A percentile compares a stretch with the other conserved stretches of the same genome.
Conservation (phyloP, 1,140 invertebrate genomes). For the Drosophila cardini region DNA sequence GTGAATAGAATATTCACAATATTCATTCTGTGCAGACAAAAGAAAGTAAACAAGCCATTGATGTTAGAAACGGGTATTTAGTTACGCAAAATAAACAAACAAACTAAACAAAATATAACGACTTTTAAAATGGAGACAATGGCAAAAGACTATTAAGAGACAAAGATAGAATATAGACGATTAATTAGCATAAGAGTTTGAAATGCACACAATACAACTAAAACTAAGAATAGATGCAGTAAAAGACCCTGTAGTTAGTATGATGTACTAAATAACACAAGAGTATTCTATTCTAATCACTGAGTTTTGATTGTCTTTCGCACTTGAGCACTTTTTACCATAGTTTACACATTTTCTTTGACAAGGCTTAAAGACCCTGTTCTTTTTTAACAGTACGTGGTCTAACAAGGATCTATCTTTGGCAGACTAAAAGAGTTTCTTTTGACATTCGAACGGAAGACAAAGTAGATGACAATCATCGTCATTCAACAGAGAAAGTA, state of each 20-base stretch:
- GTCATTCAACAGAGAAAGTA: conserved; percentile 23
- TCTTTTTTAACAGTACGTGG: too few species aligned
- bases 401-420: background rate
- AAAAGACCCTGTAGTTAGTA: too few species aligned
- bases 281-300: too few species aligned
- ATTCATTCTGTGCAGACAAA: conserved; percentile 26
- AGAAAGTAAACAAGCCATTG: background rate
- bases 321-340: too few species aligned
- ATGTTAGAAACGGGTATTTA: background rate
- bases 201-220: background rate
- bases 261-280: too few species aligned
- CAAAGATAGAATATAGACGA: background rate
- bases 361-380: too few species aligned
- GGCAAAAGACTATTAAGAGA: background rate
- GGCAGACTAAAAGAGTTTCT: conserved; percentile 10
- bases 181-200: conserved; percentile 11
- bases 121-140: background rate
- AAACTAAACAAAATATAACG: background rate
- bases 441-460: conserved; percentile 15
- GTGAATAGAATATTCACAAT: conserved; percentile 25
- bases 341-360: too few species aligned
- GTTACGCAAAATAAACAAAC: background rate
- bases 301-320: too few species aligned
- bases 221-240: background rate
- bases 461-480: conserved; percentile 46